Conservation (phyloP, 1,140 invertebrate genomes). For the Teleopsis dalmanni region DNA sequence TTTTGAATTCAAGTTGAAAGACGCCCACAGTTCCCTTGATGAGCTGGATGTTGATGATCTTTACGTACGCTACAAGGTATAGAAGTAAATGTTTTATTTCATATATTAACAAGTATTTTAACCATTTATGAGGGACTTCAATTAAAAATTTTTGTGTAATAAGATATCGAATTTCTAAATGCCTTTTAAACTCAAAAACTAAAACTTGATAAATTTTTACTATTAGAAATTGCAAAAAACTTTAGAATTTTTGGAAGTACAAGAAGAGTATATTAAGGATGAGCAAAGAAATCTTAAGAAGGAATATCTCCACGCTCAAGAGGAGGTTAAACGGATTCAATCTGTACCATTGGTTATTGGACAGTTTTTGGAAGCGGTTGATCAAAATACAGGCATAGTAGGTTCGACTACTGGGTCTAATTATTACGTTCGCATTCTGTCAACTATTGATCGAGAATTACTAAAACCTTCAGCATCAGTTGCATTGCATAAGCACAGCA, state of each 20-base stretch:
- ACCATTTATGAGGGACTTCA: neutral
- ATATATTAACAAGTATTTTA: neutral
- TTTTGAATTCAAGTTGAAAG: slow-evolving; percentile 53
- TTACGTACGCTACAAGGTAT: slow-evolving; percentile 89
- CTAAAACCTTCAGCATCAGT: slow-evolving; percentile 93
- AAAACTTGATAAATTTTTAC: slow-evolving; percentile 3
- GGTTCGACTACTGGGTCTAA: slow-evolving; percentile 80
- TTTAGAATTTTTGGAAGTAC: slow-evolving; percentile 93
- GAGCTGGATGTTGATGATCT: slow-evolving; percentile 83
- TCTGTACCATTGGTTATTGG: slow-evolving; percentile 96
- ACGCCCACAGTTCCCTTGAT: slow-evolving; percentile 54
- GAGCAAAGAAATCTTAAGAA: slow-evolving; percentile 97
- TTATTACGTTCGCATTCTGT: slow-evolving; percentile 95
- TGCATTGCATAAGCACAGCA: slow-evolving; percentile 95
- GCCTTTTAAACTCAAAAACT: neutral
- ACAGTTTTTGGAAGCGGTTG: slow-evolving; percentile 95
- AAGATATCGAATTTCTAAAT: no score
- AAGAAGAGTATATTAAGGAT: slow-evolving; percentile 98
- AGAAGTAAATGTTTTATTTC: neutral
- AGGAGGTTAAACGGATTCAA: slow-evolving; percentile 96
- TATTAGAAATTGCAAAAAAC: slow-evolving; percentile 87
- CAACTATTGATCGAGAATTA: slow-evolving; percentile 91
- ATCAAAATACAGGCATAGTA: slow-evolving; percentile 93
- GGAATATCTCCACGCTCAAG: slow-evolving; percentile 94
- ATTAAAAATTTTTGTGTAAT: neutral